Percentiles rank a stretch among this genome's conserved stretches.
phyloP scores from a whole-genome alignment of 2,797 vertebrate genomes.

The Ibycter americanus region DNA sequence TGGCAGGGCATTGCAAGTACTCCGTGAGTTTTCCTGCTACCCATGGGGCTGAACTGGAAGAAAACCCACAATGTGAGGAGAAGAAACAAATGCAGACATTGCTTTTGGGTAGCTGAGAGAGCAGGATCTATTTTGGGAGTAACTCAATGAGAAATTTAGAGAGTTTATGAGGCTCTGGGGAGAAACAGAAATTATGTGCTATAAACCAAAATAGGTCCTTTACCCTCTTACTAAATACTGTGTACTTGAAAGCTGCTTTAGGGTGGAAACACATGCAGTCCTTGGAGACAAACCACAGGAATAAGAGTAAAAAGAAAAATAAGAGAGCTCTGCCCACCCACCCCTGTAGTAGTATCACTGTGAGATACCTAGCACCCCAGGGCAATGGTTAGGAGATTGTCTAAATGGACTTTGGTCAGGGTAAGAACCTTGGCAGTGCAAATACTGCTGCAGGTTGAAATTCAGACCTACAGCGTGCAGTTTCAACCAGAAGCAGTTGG shows the following conservation, averaged over 20 bases:
- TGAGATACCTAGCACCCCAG: not conserved
- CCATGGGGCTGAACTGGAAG: not conserved
- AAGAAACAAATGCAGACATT: constrained; percentile 11
- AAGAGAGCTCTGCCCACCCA: not conserved
- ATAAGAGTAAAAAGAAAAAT: not conserved
- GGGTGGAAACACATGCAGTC: not conserved
- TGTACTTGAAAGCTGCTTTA: not conserved
- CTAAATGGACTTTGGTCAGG: not conserved
- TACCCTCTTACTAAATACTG: not conserved
- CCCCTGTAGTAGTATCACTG: not conserved
- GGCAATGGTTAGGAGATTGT: not conserved
- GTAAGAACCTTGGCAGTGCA: not conserved
- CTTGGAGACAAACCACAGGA: not conserved
- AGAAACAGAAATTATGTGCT: constrained; percentile 8
- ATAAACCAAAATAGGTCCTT: constrained; percentile 44
- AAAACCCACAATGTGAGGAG: not conserved
- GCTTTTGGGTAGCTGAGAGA: not conserved
- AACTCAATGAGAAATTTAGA: constrained; percentile 41
- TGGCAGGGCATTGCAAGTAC: constrained; percentile 11
- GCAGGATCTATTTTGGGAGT: constrained; percentile 31
- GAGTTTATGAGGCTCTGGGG: constrained; percentile 24
- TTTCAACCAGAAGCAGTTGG: not conserved
- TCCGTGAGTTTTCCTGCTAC: not conserved
- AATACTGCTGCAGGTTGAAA: not conserved
- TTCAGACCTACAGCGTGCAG: not conserved